Base-by-base conservation (phyloP, 2,797 vertebrate species). In the Taeniopygia guttata region DNA sequence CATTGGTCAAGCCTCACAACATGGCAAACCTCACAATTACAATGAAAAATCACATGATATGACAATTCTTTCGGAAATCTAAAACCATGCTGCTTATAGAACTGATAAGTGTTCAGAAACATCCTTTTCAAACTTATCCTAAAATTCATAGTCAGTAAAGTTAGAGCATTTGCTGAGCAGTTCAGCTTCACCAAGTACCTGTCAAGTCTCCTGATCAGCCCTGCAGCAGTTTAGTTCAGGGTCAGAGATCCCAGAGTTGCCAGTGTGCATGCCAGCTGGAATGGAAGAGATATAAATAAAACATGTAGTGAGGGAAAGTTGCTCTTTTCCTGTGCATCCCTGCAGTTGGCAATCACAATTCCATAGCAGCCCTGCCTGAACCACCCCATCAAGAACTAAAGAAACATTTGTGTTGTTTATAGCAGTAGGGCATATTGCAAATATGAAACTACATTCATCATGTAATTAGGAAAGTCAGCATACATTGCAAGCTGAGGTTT, bases 211-310 rank as follows among this genome's bases (percentile, higher is more conserved):
- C 60, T 85, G 56, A 49, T 84, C 34, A 83, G 38, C 68, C 58
- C 69, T 87, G 56, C 68, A 69, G 74, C 78, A 80, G n/a, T 67
- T 90, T 85, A 75, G 40, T 67, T 91, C 13, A 3, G 54, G 86
- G 80, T 88, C 69, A 78, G 67, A 91, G 38, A 90, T 70, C 42
- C 79, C 59, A 68, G 83, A 81, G 32, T 7, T 79, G 26, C 67
- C 74, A 91, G 21, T 16, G 15, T 84, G 18, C 29, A 4, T 84
- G 73, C 60, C 91, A 96, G 58, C 54, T 84, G 77, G 74, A 95
- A 96, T 54, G 38, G 43, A 89, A 94, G 43, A 48, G 49, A 27
- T 21, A 91, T 43, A 89, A 91, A 92, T 91, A 95, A 90, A 89
- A 90, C 42, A 70, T 64, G 38, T 30, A 36, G 60, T 11, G 43